Base-by-base conservation (phyloP, 2,113 vertebrate genomes). In the Picathartes gymnocephalus region DNA sequence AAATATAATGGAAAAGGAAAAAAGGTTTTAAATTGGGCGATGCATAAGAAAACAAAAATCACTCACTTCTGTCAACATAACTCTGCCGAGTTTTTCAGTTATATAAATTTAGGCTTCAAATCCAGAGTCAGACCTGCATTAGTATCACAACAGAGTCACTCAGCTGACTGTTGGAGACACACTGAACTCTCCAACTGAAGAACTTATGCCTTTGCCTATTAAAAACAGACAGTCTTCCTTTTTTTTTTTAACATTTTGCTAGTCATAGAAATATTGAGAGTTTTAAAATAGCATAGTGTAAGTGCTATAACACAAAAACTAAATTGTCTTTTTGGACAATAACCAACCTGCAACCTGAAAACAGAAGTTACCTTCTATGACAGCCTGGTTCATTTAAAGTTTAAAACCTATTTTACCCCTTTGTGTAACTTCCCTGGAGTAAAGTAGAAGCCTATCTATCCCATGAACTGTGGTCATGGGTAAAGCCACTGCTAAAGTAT, bases 71-170 rank as follows among this genome's bases (percentile, higher is more conserved):
- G 31, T 40, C 77, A 76, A 64, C 51, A 81, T 86, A 77, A 61
- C n/a, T 77, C 27, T 77, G 66, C 10, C 1, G 7, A 95, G 20
- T 48, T 82, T 76, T 95, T 61, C 45, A 47, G 30, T 86, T 85
- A 64, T 28, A 76, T 64, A 93, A 87, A 95, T 72, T 57, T 80
- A 88, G 62, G 45, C 47, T 96, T 92, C 82, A 81, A 90, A 66
- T 77, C 25, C 66, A 88, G 58, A 89, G n/a, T 90, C 85, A 95
- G 85, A 92, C 62, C 71, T 95, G 62, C 58, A 61, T 56, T 53
- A 88, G 40, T 78, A 93, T 76, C 93, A 93, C 62, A 92, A 92
- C 72, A 92, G 85, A 95, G 66, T 90, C 93, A 96, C 40, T 65
- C 44, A 42, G 57, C 70, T 95, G 65, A 90, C 84, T 96, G 81